Evolutionary conservation across 2,888 invertebrate genomes (phyloP).

Genomic region (Cosmia pyralina): DNA sequence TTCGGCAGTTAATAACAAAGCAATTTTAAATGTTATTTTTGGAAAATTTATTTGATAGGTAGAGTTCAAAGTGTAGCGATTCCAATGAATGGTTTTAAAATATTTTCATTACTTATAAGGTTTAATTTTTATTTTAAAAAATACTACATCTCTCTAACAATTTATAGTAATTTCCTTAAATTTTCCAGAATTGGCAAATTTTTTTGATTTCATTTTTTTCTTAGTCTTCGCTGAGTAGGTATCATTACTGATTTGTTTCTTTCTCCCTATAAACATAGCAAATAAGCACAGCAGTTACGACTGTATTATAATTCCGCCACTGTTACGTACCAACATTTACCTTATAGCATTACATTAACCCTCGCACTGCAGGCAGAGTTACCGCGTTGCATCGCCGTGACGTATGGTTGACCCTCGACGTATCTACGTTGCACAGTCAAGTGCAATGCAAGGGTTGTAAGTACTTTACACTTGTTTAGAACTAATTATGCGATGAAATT

Average conservation of each 20-base stretch:
- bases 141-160: neutral
- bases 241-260: too few relatives aligned
- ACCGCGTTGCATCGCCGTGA: slow-evolving; percentile 24
- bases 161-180: too few relatives aligned
- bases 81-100: neutral
- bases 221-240: too few relatives aligned
- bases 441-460: slow-evolving; percentile 17
- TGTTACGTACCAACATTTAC: slow-evolving; percentile 21
- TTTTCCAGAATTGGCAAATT: neutral
- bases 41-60: neutral
- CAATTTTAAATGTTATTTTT: neutral
- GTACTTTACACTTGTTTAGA: slow-evolving; percentile 18
- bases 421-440: slow-evolving; percentile 30
- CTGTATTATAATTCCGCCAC: neutral
- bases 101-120: neutral
- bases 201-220: too few relatives aligned
- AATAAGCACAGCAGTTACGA: neutral
- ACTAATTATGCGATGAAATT: neutral
- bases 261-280: neutral
- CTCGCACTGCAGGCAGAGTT: slow-evolving; percentile 8
- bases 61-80: neutral
- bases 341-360: slow-evolving; percentile 25
- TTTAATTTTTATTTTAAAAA: too few relatives aligned
- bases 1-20: neutral
- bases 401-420: slow-evolving; percentile 33